phyloP scores from a whole-genome alignment of 2,797 vertebrate species.

The Macroramphosus scolopax region DNA sequence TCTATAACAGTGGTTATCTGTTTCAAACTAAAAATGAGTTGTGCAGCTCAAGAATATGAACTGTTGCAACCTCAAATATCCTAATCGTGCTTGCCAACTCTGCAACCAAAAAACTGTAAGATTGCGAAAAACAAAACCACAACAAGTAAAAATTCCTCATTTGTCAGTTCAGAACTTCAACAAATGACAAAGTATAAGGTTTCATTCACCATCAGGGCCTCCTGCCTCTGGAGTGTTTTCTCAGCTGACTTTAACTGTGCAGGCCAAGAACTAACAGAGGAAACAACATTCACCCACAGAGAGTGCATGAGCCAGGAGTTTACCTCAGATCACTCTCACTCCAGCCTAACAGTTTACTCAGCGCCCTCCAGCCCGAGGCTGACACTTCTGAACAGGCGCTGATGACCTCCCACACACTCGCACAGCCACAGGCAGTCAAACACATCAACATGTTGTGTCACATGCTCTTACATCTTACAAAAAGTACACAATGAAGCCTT shows the following conservation, averaged over 20 bases:
- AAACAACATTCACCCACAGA: conserved; percentile 18
- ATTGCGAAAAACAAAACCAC: not conserved
- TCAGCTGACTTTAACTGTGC: conserved; percentile 57
- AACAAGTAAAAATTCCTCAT: conserved; percentile 2
- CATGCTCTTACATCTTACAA: conserved; percentile 5
- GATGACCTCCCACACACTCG: conserved; percentile 36
- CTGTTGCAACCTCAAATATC: too few species aligned
- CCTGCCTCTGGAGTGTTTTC: conserved; percentile 50
- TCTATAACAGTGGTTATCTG: too few species aligned
- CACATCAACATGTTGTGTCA: not conserved
- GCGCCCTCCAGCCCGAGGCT: conserved; percentile 18
- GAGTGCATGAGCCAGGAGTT: conserved; percentile 19
- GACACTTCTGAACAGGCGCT: conserved; percentile 16
- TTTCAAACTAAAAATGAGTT: too few species aligned
- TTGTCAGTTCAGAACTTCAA: not conserved
- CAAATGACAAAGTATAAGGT: conserved; percentile 9
- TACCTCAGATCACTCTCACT: conserved; percentile 37
- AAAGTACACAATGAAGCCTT: not conserved
- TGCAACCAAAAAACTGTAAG: not conserved
- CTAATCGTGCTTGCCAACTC: too few species aligned
- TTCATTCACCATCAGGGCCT: conserved; percentile 8
- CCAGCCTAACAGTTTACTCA: conserved; percentile 47
- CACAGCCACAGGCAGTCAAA: conserved; percentile 10
- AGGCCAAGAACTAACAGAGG: conserved; percentile 29
- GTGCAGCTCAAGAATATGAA: too few species aligned